Percentiles rank a stretch among this genome's conserved stretches.
Evolutionary conservation across 2,113 vertebrate genomes (phyloP).

Genomic region (Gadus macrocephalus): DNA sequence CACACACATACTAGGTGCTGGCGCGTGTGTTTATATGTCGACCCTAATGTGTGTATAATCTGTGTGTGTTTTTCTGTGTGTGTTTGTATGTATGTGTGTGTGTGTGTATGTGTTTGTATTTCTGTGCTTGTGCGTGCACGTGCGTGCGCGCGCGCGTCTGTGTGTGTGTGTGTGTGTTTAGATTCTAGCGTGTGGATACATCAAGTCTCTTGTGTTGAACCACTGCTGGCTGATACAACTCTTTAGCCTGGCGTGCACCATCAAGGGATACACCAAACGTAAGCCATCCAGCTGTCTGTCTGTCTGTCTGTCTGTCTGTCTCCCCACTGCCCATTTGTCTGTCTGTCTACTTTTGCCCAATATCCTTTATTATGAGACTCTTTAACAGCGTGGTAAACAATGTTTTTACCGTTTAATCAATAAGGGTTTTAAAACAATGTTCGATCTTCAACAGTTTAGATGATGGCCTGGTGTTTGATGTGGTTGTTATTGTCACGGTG

Average conservation of each 20-base stretch:
- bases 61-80: neutral
- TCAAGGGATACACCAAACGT: conserved; percentile 91
- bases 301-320: neutral
- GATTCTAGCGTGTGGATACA: conserved; percentile 93
- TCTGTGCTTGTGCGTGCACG: neutral
- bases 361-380: no score
- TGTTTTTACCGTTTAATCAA: no score
- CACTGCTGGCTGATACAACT: conserved; percentile 93
- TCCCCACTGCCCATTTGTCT: neutral
- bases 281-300: conserved; percentile 43
- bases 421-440: no score
- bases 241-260: conserved; percentile 93
- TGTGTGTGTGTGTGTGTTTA: conserved; percentile 39
- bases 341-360: no score
- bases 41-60: neutral
- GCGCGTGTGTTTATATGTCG: no score
- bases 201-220: conserved; percentile 80
- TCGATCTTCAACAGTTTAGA: no score
- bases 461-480: no score
- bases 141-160: neutral
- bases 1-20: no score
- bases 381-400: no score
- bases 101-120: conserved; percentile 37
- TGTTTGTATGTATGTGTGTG: neutral
- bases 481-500: no score